Evolutionary conservation across 2,113 vertebrate genomes (phyloP).

Genomic region (Nothoprocta perdicaria): DNA sequence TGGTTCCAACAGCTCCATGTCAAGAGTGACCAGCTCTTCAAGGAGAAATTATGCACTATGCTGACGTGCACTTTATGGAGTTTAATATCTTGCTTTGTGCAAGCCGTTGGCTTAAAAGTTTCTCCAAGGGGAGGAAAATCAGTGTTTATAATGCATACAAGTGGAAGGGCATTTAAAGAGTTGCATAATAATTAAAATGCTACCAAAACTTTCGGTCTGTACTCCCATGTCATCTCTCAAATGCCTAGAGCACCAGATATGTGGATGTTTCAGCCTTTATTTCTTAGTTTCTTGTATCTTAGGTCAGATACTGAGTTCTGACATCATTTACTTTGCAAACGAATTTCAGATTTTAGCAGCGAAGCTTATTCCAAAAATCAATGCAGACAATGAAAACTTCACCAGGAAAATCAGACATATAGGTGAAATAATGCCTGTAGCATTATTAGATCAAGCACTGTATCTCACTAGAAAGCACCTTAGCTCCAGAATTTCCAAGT

Average conservation of each 20-base stretch:
- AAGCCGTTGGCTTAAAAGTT: not conserved
- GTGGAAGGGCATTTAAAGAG: not conserved
- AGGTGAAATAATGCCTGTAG: not conserved
- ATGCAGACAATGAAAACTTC: not conserved
- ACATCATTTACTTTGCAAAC: accelerated
- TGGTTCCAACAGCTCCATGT: not conserved
- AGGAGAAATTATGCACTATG: not conserved
- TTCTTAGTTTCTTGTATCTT: not conserved
- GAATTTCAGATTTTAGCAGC: not conserved
- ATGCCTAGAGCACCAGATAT: not conserved
- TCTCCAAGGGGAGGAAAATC: not conserved
- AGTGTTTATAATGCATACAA: not conserved
- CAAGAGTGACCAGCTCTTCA: not conserved
- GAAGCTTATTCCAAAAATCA: not conserved
- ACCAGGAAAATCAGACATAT: accelerated
- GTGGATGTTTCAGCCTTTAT: not conserved
- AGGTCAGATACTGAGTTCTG: not conserved
- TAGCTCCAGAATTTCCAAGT: not conserved
- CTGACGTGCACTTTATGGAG: not conserved
- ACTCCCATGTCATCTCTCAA: not conserved
- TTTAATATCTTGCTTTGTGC: not conserved
- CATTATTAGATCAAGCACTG: not conserved
- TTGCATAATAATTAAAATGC: not conserved
- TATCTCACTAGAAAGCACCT: not conserved
- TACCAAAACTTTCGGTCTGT: not conserved